phyloP scores from a whole-genome alignment of 2,888 invertebrate genomes.

The Trissolcus brochymenae region DNA sequence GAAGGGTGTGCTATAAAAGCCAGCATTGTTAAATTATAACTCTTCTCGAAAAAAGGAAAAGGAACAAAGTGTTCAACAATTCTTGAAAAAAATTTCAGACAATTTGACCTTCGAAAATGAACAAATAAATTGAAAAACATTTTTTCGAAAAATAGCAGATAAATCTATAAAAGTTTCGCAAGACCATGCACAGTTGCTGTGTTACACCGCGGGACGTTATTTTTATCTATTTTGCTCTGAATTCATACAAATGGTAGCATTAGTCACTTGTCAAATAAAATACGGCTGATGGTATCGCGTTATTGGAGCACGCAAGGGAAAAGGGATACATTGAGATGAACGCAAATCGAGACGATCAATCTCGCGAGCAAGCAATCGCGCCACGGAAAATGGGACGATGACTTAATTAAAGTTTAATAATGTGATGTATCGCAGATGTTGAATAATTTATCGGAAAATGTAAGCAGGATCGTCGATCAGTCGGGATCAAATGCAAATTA shows the following conservation, averaged over 20 bases:
- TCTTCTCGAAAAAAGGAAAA: no score
- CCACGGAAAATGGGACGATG: slow-evolving; percentile 3
- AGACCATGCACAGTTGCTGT: no score
- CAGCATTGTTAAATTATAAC: not conserved
- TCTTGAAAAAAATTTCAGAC: no score
- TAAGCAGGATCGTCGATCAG: slow-evolving; percentile 67
- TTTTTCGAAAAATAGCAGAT: no score
- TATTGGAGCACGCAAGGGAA: slow-evolving; percentile 36
- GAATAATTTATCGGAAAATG: slow-evolving; percentile 52
- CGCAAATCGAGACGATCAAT: slow-evolving; percentile 38
- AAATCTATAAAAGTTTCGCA: no score
- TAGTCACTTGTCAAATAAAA: slow-evolving; percentile 55
- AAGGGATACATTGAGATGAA: slow-evolving; percentile 37
- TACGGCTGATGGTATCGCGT: slow-evolving; percentile 33
- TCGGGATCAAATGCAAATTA: slow-evolving; percentile 75
- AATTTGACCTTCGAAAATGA: no score
- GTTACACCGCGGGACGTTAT: slow-evolving; percentile 13
- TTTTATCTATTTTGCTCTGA: slow-evolving; percentile 51
- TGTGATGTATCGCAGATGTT: slow-evolving; percentile 31
- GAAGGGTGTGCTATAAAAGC: slow-evolving; percentile 26
- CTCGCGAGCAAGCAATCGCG: slow-evolving; percentile 15
- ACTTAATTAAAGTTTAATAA: slow-evolving; percentile 40
- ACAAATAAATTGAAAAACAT: no score
- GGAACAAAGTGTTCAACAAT: no score
- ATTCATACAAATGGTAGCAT: slow-evolving; percentile 52